Percentiles rank a stretch among this genome's conserved stretches.
phyloP scores from a whole-genome alignment of 1,140 invertebrate genomes.

The Nasonia giraulti region DNA sequence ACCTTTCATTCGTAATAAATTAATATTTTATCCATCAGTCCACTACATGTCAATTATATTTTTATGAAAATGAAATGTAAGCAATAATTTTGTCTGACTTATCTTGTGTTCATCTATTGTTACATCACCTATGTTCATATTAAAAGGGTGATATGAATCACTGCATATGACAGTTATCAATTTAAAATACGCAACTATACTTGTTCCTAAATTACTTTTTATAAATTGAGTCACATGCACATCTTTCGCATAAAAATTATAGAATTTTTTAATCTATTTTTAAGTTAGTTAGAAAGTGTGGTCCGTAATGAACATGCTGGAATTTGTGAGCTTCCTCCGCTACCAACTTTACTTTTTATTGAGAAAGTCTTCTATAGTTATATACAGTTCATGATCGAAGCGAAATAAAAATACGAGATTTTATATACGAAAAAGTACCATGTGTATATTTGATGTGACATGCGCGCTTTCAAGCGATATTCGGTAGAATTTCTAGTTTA shows the following conservation, averaged over 20 bases:
- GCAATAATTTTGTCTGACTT: neutral
- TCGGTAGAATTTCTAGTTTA: constrained; percentile 9
- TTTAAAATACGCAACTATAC: neutral
- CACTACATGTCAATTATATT: constrained; percentile 43
- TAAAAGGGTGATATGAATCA: constrained; percentile 37
- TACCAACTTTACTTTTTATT: constrained; percentile 34
- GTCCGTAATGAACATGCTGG: neutral
- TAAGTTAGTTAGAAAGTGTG: neutral
- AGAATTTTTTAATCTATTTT: neutral
- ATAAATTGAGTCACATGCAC: constrained; percentile 12
- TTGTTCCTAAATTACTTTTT: constrained; percentile 3
- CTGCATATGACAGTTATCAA: constrained; percentile 23
- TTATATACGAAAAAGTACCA: constrained; percentile 38
- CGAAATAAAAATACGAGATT: constrained; percentile 40
- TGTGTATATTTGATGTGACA: constrained; percentile 33
- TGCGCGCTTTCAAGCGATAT: constrained; percentile 13
- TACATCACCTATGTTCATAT: constrained; percentile 4
- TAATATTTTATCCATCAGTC: constrained; percentile 23
- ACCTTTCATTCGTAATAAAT: constrained; percentile 42
- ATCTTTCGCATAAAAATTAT: constrained; percentile 9
- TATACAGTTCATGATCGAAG: constrained; percentile 37
- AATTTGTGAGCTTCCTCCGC: constrained; percentile 32
- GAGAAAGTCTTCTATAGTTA: constrained; percentile 38
- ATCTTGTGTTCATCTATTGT: neutral
- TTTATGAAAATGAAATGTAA: constrained; percentile 32